Base-by-base conservation (phyloP, 2,797 vertebrate species). In the Notamacropus eugenii region DNA sequence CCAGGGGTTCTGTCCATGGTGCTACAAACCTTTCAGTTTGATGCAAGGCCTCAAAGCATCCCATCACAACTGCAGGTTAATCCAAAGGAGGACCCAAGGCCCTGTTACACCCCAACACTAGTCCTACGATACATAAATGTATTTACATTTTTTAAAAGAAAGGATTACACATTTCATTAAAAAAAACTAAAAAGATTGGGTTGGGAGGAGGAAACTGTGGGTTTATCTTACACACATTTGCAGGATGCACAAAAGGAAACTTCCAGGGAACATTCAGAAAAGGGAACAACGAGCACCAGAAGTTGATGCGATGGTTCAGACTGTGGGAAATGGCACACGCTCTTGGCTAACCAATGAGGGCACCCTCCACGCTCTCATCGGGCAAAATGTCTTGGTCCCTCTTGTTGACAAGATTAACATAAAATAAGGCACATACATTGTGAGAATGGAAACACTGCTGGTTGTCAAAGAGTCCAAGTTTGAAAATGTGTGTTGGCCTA, bases 351-450 rank as follows among this genome's bases (percentile, higher is more conserved):
- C 97, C 91, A 93, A 96, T 3, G 82, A 96, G 95, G 96, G 50
- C 34, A 95, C 95, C 95, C 92, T 97, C 91, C 90, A 93, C 56
- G 92, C 93, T 93, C 98, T 95, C 98, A 99, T 98, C 98, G 99
- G 99, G 99, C 99, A 99, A 99, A 99, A 98, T 98, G 95, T 99
- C 98, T 98, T 99, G 99, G 99, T 99, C 98, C 99, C 98, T 98
- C 98, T 98, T 97, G 95, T 98, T 95, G 95, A 98, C 98, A 98
- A 99, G 98, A 98, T 97, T 87, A 99, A 99, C 97, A 98, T 98
- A 99, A 99, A 99, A 99, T 99, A 99, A 99, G 99, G 99, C 99
- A 99, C 99, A 99, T 99, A 99, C 99, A 99, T 99, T 97, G 98
- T 13, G 95, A 98, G 98, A 98, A 99, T 98, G 98, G 59, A 97